Conservation (phyloP, 2,113 vertebrate species). For the Tragulus kanchil region DNA sequence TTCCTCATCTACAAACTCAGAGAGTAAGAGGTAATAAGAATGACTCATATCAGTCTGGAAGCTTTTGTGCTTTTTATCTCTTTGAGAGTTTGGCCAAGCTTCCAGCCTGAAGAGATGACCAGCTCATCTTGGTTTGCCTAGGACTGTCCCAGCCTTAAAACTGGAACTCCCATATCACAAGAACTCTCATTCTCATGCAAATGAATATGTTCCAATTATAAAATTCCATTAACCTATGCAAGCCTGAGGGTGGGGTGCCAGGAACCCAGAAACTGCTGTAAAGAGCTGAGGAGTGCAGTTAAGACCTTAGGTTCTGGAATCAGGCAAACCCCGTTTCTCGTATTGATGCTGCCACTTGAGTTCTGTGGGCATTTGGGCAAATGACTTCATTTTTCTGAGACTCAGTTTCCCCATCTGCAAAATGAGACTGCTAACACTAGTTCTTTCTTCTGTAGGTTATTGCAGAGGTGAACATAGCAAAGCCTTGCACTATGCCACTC, state of each 20-base stretch:
- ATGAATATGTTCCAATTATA: neutral
- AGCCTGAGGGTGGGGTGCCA: neutral
- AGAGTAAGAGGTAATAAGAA: neutral
- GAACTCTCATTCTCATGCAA: neutral
- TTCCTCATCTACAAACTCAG: neutral
- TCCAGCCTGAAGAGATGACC: neutral
- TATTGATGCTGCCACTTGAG: neutral
- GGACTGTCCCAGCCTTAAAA: neutral
- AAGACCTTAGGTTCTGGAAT: neutral
- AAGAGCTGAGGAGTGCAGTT: neutral
- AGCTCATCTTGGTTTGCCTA: neutral
- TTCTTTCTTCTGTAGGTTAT: neutral
- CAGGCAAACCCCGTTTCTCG: neutral
- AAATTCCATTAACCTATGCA: neutral
- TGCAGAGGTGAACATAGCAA: neutral
- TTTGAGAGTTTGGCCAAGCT: neutral
- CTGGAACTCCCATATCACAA: neutral
- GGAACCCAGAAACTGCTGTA: neutral
- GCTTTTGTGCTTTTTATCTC: neutral
- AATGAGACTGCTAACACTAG: neutral
- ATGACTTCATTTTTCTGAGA: slow-evolving; percentile 25
- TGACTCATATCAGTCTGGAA: neutral
- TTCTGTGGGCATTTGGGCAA: neutral
- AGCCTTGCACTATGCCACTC: neutral
- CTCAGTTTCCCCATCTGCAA: slow-evolving; percentile 18